Conservation (phyloP, 2,113 vertebrate genomes). For the Mormoops blainvillei region DNA sequence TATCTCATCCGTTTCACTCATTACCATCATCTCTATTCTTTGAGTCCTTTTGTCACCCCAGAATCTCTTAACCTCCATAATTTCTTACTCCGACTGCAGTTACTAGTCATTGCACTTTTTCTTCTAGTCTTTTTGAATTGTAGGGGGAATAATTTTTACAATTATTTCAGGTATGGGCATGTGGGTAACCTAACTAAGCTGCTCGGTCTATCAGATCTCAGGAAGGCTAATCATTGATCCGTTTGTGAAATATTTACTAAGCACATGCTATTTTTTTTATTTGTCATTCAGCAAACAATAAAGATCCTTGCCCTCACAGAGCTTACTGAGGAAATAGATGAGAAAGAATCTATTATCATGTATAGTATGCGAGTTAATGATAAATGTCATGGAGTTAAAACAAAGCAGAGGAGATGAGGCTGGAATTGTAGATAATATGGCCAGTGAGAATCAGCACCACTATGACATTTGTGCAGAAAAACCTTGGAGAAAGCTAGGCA, state of each 20-base stretch:
- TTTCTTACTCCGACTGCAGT: not conserved
- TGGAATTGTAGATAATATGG: not conserved
- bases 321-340: not conserved
- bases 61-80: not conserved
- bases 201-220: not conserved
- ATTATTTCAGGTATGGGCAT: not conserved
- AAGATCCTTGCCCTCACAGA: not conserved
- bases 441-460: not conserved
- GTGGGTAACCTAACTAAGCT: not conserved
- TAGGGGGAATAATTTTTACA: not conserved
- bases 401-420: not conserved
- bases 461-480: not conserved
- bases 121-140: not conserved
- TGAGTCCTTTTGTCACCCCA: not conserved
- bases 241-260: not conserved
- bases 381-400: not conserved
- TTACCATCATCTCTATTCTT: not conserved
- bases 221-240: not conserved
- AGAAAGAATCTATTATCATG: not conserved
- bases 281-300: not conserved
- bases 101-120: not conserved
- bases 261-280: not conserved
- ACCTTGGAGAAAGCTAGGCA: not conserved
- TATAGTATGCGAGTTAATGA: not conserved
- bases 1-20: not conserved